Conservation (phyloP, 2,113 vertebrate genomes). For the Cygnus buccinator region DNA sequence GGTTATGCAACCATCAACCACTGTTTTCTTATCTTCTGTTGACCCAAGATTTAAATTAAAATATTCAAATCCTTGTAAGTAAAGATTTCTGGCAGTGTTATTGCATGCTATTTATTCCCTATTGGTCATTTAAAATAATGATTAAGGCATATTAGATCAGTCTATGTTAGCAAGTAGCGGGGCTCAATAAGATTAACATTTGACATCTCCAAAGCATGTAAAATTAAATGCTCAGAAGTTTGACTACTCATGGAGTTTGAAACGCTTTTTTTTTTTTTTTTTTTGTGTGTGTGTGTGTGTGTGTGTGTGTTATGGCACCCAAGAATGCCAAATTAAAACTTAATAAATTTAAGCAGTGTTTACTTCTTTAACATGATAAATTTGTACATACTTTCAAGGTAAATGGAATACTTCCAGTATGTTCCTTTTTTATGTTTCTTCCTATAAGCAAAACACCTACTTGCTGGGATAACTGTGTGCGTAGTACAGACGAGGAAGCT, state of each 20-base stretch:
- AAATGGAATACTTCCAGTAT: not conserved
- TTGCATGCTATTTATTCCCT: not conserved
- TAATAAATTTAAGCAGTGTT: not conserved
- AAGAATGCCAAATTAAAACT: not conserved
- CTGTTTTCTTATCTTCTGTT: not conserved
- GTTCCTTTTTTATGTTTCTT: not conserved
- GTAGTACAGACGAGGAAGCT: not conserved
- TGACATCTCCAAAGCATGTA: not conserved
- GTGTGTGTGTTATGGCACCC: too few species aligned
- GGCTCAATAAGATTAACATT: not conserved
- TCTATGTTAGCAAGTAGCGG: not conserved
- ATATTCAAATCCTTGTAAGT: not conserved
- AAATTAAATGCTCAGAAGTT: not conserved
- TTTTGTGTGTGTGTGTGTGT: too few species aligned
- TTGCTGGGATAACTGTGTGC: not conserved
- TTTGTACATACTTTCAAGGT: not conserved
- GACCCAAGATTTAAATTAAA: not conserved
- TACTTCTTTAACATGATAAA: not conserved
- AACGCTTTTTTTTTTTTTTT: not conserved
- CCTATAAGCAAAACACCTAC: not conserved
- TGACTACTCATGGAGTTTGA: not conserved
- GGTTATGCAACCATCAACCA: not conserved
- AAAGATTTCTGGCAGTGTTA: not conserved
- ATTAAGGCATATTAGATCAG: not conserved
- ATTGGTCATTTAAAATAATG: not conserved